Evolutionary conservation across 2,888 invertebrate genomes (phyloP).

Genomic region (Limnephilus auricula): DNA sequence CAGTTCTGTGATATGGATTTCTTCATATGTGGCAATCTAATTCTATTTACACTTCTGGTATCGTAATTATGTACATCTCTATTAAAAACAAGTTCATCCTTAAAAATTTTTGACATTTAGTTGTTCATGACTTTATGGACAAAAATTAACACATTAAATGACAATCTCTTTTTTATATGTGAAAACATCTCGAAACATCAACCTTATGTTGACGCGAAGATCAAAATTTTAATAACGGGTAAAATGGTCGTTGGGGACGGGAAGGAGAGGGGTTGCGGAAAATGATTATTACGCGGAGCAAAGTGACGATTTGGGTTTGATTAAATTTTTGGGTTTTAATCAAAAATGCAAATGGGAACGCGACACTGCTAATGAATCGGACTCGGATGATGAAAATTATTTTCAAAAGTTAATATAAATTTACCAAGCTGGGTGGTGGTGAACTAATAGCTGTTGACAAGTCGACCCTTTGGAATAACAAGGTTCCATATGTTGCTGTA

Average conservation of each 20-base stretch:
- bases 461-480: too few species aligned
- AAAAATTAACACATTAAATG: too few species aligned
- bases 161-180: too few species aligned
- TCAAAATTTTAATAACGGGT: background rate
- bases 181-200: background rate
- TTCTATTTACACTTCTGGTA: too few species aligned
- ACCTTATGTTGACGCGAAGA: background rate
- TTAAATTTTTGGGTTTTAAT: slow-evolving; percentile 2
- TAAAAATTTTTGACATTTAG: too few species aligned
- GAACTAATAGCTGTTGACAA: background rate
- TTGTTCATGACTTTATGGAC: too few species aligned
- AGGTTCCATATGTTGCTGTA: too few species aligned
- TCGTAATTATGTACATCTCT: too few species aligned
- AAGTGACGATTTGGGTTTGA: background rate
- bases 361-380: background rate
- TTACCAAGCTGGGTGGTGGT: background rate
- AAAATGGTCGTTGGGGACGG: background rate
- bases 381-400: background rate
- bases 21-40: too few species aligned
- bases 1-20: too few species aligned
- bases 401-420: background rate
- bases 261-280: background rate
- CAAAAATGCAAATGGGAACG: background rate
- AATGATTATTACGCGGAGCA: background rate
- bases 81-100: too few species aligned